phyloP scores from a whole-genome alignment of 2,113 vertebrate genomes.

The Platysternon megacephalum region DNA sequence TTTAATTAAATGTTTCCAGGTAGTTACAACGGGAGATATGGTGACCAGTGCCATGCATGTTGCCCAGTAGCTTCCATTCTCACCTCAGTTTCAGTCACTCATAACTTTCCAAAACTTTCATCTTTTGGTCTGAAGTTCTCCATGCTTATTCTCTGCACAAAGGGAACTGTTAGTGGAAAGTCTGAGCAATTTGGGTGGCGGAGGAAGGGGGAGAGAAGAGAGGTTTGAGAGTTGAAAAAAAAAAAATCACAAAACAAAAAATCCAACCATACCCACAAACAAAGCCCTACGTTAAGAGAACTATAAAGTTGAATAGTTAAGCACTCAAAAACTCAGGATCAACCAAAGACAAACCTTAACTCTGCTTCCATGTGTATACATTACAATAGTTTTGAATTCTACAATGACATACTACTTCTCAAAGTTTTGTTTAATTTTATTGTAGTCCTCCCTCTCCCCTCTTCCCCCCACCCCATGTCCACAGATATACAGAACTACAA shows the following conservation, averaged over 20 bases:
- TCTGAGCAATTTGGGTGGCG: not conserved
- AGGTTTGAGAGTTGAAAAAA: not conserved
- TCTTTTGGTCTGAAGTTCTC: not conserved
- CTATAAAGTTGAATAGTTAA: not conserved
- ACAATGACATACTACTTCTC: not conserved
- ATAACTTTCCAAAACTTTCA: not conserved
- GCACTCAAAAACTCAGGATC: not conserved
- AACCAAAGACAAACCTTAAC: not conserved
- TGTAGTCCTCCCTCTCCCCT: not conserved
- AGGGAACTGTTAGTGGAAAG: not conserved
- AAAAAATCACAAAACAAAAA: not conserved
- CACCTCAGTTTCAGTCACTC: not conserved
- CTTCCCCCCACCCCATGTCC: no score
- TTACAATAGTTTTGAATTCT: not conserved
- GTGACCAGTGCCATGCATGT: not conserved
- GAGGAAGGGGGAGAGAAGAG: not conserved
- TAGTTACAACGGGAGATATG: not conserved
- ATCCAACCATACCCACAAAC: not conserved
- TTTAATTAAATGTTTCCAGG: not conserved
- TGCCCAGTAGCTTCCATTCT: not conserved
- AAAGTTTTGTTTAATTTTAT: not conserved
- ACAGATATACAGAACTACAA: not conserved
- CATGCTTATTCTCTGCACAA: not conserved
- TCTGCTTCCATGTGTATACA: not conserved
- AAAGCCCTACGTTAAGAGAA: not conserved